Base-by-base conservation (phyloP, 2,797 vertebrate species). In the Simalia tracyae region DNA sequence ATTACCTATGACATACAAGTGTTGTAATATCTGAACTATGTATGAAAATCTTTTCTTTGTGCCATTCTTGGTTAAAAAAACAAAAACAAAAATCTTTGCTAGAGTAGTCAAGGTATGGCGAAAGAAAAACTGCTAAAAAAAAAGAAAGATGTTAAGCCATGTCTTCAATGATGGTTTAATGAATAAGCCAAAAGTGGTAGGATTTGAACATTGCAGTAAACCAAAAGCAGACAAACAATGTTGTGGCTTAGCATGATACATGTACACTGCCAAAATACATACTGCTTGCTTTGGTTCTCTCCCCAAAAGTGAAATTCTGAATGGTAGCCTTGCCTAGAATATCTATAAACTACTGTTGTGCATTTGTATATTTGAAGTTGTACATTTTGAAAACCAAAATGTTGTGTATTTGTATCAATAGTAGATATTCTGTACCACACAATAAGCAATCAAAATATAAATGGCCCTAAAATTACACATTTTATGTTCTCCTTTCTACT, bases 1-100 rank as follows among this genome's bases (percentile, higher is more conserved):
- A 8, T 54, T 54, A 54, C 7, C 50, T 56, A 57, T 57, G 87
- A 81, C 89, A 94, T 64, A 64, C 90, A 95, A 91, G 84, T 36
- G 0, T 3, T 92, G 92, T 89, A 19, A 31, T 42, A 59, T 72
- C 36, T 50, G 64, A 87, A 76, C 8, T 15, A 15, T 26, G 26
- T 59, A 22, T 31, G 14, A 22, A 59, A 89, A 76, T 54, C 1
- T 28, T 59, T 76, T 6, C 50, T 11, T 2, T 81, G 19, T 24
- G 68, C n/a, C 87, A 19, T 10, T 8, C 14, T 1, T 42, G 12
- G 61, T 36, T 66, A 66, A 5, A 24, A 28, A n/a, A 28, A 66
- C 4, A 2, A 10, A 66, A 26, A 66, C 28, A 36, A 42, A 42
- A 42, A 42, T 3, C 42, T 42, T 42, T 66, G 17, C n/a, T 66